phyloP scores from a whole-genome alignment of 2,113 vertebrate species.

The Lophochroa leadbeateri region DNA sequence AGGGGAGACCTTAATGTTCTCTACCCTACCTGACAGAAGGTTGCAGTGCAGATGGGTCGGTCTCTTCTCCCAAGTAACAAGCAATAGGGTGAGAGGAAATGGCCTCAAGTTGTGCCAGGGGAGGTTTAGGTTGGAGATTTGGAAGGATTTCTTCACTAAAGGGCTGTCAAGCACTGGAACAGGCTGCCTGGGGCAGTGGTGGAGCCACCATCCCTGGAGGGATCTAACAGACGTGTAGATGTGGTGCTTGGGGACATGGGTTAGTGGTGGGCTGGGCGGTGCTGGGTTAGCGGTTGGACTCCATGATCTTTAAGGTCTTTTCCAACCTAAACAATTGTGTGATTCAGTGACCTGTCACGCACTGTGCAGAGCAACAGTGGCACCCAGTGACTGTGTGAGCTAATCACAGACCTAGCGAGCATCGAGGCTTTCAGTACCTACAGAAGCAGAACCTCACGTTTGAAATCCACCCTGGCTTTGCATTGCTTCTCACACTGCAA shows the following conservation, averaged over 20 bases:
- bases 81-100: neutral
- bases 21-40: neutral
- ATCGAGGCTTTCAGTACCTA: neutral
- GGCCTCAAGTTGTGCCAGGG: neutral
- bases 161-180: neutral
- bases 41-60: neutral
- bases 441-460: neutral
- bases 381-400: constrained; percentile 51
- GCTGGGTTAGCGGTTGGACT: too few species aligned
- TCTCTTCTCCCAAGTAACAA: neutral
- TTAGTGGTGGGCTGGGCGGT: too few species aligned
- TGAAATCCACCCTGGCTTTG: neutral
- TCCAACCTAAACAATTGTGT: neutral
- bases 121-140: neutral
- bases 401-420: constrained; percentile 12
- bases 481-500: neutral
- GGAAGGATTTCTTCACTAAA: neutral
- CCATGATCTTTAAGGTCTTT: neutral
- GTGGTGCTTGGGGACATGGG: neutral
- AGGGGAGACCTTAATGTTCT: neutral
- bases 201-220: neutral
- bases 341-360: neutral
- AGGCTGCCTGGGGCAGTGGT: neutral
- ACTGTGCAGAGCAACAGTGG: constrained; percentile 58
- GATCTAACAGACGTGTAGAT: neutral